Conservation (phyloP, 2,888 invertebrate species). For the Drosophila mimica region DNA sequence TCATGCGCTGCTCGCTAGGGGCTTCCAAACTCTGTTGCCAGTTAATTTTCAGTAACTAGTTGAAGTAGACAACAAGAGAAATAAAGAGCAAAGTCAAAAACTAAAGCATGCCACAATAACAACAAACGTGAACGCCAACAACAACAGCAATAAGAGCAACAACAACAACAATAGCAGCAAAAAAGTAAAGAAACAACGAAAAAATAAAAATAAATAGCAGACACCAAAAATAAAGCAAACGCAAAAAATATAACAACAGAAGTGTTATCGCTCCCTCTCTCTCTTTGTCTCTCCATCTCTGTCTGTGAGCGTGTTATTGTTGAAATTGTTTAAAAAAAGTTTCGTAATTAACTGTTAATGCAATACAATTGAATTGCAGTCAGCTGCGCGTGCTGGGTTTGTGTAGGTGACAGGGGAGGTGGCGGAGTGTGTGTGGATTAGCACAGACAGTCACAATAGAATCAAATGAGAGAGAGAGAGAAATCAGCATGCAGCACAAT, state of each 20-base stretch:
- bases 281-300: slow-evolving; percentile 12
- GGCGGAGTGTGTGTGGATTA: not conserved
- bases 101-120: slow-evolving; percentile 37
- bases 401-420: not conserved
- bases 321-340: slow-evolving; percentile 49
- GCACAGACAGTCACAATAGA: slow-evolving; percentile 26
- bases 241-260: slow-evolving; percentile 41
- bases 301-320: slow-evolving; percentile 48
- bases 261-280: slow-evolving; percentile 30
- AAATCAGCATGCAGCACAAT: slow-evolving; percentile 15
- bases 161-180: slow-evolving; percentile 18
- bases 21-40: slow-evolving; percentile 69
- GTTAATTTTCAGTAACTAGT: slow-evolving; percentile 80
- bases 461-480: slow-evolving; percentile 24
- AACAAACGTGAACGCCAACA: slow-evolving; percentile 24
- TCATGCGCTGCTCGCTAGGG: slow-evolving; percentile 60
- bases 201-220: slow-evolving; percentile 12
- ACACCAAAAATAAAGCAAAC: slow-evolving; percentile 32
- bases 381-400: slow-evolving; percentile 43
- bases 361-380: slow-evolving; percentile 45
- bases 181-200: slow-evolving; percentile 47
- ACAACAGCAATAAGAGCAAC: slow-evolving; percentile 22
- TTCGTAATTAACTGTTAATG: slow-evolving; percentile 62
- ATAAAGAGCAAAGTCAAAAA: slow-evolving; percentile 44
- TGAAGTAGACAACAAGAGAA: slow-evolving; percentile 75